Conservation (phyloP, 2,888 invertebrate genomes). For the Eurytoma californica region DNA sequence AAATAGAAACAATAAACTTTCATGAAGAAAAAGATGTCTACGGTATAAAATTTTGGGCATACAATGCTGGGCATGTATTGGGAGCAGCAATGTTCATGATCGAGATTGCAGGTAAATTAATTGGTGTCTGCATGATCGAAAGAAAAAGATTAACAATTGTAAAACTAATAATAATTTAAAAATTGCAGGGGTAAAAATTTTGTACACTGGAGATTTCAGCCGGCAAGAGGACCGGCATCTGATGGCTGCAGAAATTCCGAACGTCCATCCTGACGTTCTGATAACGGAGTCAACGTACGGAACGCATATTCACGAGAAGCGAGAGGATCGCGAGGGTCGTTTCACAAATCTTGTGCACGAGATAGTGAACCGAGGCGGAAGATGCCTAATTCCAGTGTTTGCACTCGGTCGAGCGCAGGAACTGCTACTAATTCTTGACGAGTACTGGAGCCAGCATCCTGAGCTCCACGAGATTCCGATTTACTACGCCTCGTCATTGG, state of each 20-base stretch:
- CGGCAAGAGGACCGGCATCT: slow-evolving; percentile 98
- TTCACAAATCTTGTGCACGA: slow-evolving; percentile 96
- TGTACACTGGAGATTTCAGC: slow-evolving; percentile 99
- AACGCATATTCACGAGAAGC: slow-evolving; percentile 98
- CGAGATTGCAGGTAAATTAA: slow-evolving; percentile 94
- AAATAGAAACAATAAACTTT: slow-evolving; percentile 98
- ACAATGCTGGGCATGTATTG: slow-evolving; percentile 98
- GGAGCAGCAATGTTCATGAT: slow-evolving; percentile 99
- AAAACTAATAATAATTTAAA: neutral
- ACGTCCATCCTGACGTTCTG: slow-evolving; percentile 95
- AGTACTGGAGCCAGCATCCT: slow-evolving; percentile 98
- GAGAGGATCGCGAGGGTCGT: slow-evolving; percentile 95
- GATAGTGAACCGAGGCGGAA: slow-evolving; percentile 96
- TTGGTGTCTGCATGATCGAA: neutral
- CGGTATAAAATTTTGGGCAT: slow-evolving; percentile 98
- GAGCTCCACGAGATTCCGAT: slow-evolving; percentile 99
- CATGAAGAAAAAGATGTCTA: slow-evolving; percentile 98
- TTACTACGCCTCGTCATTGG: slow-evolving; percentile 98
- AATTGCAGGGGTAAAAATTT: slow-evolving; percentile 76
- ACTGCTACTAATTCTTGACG: slow-evolving; percentile 93
- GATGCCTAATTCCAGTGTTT: slow-evolving; percentile 98
- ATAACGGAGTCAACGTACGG: slow-evolving; percentile 99
- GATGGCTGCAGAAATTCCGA: slow-evolving; percentile 99
- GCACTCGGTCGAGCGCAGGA: slow-evolving; percentile 98
- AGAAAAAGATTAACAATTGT: neutral